Evolutionary conservation across 2,113 vertebrate species (phyloP).

Genomic region (Phalacrocorax aristotelis): DNA sequence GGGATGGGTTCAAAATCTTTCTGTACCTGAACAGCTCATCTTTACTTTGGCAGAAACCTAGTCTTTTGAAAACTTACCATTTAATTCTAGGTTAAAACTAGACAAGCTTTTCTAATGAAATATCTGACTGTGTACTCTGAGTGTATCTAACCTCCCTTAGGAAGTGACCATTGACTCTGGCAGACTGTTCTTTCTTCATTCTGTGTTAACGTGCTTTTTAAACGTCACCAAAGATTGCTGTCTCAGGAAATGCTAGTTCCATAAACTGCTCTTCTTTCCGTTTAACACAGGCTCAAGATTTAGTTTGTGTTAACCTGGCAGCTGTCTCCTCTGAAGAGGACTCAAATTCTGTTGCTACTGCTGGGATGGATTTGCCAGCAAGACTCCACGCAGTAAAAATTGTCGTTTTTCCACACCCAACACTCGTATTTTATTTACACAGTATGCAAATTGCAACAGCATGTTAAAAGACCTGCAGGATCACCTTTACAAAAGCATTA

Average conservation of each 20-base stretch:
- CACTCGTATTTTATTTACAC: background rate
- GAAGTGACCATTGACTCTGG: background rate
- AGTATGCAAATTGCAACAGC: background rate
- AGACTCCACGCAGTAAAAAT: background rate
- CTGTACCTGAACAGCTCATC: background rate
- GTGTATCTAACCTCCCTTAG: background rate
- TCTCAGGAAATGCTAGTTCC: background rate
- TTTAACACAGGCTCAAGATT: background rate
- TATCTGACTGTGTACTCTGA: background rate
- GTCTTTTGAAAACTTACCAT: background rate
- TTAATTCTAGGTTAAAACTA: background rate
- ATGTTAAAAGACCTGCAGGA: background rate
- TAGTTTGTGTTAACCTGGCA: background rate
- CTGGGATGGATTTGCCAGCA: background rate
- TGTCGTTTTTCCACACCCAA: background rate
- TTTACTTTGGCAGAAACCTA: background rate
- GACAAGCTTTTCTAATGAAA: background rate
- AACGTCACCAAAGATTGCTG: background rate
- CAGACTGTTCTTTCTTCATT: background rate
- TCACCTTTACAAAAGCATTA: slow-evolving; percentile 34
- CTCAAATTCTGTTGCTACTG: background rate
- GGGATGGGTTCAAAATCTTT: background rate
- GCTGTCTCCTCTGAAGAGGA: background rate
- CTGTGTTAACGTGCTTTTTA: accelerated
- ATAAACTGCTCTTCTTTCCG: background rate